Conservation (phyloP, 2,888 invertebrate genomes). For the Strigamia maritima region DNA sequence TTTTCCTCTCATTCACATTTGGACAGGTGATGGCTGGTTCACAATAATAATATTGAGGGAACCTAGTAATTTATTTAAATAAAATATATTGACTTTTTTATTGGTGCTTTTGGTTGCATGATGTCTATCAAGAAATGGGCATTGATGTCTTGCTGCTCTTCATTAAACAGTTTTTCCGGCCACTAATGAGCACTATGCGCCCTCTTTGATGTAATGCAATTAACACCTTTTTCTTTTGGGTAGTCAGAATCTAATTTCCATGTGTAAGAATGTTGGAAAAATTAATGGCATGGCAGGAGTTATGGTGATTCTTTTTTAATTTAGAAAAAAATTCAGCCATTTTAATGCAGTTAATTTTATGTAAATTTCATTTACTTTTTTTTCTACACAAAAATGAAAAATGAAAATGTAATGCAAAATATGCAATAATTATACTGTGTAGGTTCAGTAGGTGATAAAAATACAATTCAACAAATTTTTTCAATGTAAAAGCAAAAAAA, state of each 20-base stretch:
- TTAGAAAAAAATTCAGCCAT: background rate
- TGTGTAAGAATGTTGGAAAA: background rate
- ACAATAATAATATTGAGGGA: too few relatives aligned
- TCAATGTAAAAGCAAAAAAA: too few relatives aligned
- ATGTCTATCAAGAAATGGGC: background rate
- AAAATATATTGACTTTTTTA: too few relatives aligned
- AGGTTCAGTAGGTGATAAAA: too few relatives aligned
- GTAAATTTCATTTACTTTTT: too few relatives aligned
- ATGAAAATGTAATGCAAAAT: too few relatives aligned
- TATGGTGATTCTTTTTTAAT: background rate
- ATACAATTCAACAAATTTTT: too few relatives aligned
- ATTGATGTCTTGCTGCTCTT: background rate
- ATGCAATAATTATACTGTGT: too few relatives aligned
- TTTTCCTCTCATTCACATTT: too few relatives aligned
- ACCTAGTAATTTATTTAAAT: too few relatives aligned
- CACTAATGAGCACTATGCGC: background rate
- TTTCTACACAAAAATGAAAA: too few relatives aligned
- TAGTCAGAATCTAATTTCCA: background rate
- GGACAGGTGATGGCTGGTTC: too few relatives aligned
- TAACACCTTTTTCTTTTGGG: slow-evolving; percentile 1
- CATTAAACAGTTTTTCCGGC: background rate
- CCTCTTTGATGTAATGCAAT: slow-evolving; percentile 11
- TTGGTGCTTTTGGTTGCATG: background rate
- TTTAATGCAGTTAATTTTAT: background rate
- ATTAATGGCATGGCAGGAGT: background rate